Percentiles rank a stretch among this genome's conserved stretches.
Evolutionary conservation across 2,113 vertebrate genomes (phyloP).

Genomic region (Amia ocellicauda): DNA sequence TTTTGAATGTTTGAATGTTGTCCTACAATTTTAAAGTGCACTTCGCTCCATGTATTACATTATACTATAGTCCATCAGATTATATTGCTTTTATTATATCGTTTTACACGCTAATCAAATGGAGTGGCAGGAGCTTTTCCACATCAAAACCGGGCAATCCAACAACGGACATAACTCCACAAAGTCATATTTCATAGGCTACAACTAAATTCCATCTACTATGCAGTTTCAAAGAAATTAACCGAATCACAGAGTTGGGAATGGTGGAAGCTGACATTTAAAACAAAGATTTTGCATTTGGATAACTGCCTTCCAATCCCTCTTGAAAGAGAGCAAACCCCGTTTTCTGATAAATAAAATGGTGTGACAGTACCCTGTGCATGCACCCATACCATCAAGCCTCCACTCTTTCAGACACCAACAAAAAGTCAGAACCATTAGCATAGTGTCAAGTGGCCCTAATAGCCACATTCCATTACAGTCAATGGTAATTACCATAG

Average conservation of each 20-base stretch:
- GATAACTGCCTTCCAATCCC: conserved; percentile 14
- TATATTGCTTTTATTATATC: conserved; percentile 6
- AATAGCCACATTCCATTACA: conserved; percentile 81
- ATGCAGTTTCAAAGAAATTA: conserved; percentile 10
- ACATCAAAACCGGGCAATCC: conserved; percentile 1
- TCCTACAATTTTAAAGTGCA: background rate
- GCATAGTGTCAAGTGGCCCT: conserved; percentile 69
- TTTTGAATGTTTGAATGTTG: background rate
- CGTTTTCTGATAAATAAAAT: background rate
- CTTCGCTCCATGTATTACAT: background rate
- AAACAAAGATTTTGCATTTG: conserved; percentile 14
- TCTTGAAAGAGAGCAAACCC: conserved; percentile 2
- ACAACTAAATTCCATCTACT: conserved; percentile 6
- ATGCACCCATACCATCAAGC: conserved; percentile 31
- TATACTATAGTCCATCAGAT: background rate
- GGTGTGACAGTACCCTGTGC: background rate
- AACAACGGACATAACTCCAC: background rate
- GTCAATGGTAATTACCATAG: conserved; percentile 79
- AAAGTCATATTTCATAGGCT: background rate
- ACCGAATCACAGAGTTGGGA: conserved; percentile 3
- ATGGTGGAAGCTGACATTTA: conserved; percentile 16
- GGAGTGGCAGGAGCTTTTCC: background rate
- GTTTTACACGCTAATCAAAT: conserved; percentile 10
- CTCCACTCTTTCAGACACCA: conserved; percentile 41
- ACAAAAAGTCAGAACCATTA: conserved; percentile 76